A percentile compares a stretch with the other conserved stretches of the same genome.
These are phyloP conservation scores for Delphinus delphis DNA, from an alignment of 2,113 vertebrate genomes.

Conservation along the genomic window DNA sequence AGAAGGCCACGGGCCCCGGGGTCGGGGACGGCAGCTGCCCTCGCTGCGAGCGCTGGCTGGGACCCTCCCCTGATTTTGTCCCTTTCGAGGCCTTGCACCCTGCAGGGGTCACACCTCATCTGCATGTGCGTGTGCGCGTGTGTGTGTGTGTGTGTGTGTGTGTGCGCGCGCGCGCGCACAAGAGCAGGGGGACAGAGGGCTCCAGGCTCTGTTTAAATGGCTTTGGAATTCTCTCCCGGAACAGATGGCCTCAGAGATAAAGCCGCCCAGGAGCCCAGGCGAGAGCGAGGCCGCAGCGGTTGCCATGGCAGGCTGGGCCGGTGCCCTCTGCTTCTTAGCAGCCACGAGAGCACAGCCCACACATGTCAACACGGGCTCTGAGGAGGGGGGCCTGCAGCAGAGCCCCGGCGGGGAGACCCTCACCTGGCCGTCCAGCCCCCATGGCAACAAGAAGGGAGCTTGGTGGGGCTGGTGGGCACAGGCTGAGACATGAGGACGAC, in stretches of 20 bases:
- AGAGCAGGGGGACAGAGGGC: not conserved
- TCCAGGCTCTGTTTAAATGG: constrained; percentile 87
- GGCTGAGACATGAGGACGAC: not conserved
- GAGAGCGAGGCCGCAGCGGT: constrained; percentile 85
- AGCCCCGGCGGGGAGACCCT: not conserved
- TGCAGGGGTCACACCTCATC: too few species aligned
- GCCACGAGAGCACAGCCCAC: constrained; percentile 82
- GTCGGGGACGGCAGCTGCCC: not conserved
- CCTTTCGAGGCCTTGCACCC: not conserved
- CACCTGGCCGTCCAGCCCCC: too few species aligned
- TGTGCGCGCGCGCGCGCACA: rapidly evolving
- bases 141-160: not conserved
- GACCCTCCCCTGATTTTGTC: not conserved
- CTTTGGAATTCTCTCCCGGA: constrained; percentile 89
- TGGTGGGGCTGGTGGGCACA: not conserved
- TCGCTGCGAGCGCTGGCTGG: not conserved
- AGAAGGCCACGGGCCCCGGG: not conserved
- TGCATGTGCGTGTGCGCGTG: rapidly evolving
- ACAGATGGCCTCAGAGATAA: constrained; percentile 97
- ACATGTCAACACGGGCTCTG: constrained; percentile 75
- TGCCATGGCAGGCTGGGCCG: constrained; percentile 87
- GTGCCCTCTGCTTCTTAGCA: constrained; percentile 88
- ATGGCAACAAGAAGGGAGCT: not conserved
- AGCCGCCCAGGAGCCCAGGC: constrained; percentile 86
- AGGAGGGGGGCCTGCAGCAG: not conserved